Evolutionary conservation across 2,888 invertebrate genomes (phyloP).

Genomic region (Diarsia mendica): DNA sequence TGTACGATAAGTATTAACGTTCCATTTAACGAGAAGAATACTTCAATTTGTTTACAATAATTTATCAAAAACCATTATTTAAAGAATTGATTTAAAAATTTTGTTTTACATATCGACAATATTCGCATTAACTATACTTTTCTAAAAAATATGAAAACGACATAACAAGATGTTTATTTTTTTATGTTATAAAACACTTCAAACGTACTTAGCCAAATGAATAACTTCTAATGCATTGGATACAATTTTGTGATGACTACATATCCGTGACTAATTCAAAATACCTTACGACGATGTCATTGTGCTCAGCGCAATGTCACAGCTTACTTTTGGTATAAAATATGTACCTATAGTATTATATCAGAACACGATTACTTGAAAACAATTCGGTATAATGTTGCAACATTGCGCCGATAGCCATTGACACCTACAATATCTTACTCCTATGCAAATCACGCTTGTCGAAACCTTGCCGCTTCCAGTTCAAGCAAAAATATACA

Average conservation of each 20-base stretch:
- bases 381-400: slow-evolving; percentile 53
- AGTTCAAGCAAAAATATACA: slow-evolving; percentile 89
- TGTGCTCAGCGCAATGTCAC: slow-evolving; percentile 66
- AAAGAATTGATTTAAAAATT: slow-evolving; percentile 79
- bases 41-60: slow-evolving; percentile 84
- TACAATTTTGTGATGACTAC: slow-evolving; percentile 88
- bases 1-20: slow-evolving; percentile 85
- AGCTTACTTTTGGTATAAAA: slow-evolving; percentile 53
- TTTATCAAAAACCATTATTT: slow-evolving; percentile 82
- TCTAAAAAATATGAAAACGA: slow-evolving; percentile 89
- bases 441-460: slow-evolving; percentile 80
- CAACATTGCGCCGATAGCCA: slow-evolving; percentile 65
- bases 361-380: slow-evolving; percentile 56
- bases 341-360: slow-evolving; percentile 54
- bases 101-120: slow-evolving; percentile 81
- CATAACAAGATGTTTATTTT: slow-evolving; percentile 86
- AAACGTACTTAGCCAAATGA: slow-evolving; percentile 84
- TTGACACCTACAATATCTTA: slow-evolving; percentile 76
- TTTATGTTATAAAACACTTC: slow-evolving; percentile 81
- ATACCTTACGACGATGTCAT: slow-evolving; percentile 79
- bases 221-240: slow-evolving; percentile 81
- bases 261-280: slow-evolving; percentile 84
- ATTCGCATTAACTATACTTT: slow-evolving; percentile 83
- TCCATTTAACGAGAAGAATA: slow-evolving; percentile 85
- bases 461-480: slow-evolving; percentile 79